These are phyloP conservation scores for Cliona cf. orientalis DNA, from an alignment of 37 sponge, comb jelly and placozoan genomes.

Conservation along the genomic window DNA sequence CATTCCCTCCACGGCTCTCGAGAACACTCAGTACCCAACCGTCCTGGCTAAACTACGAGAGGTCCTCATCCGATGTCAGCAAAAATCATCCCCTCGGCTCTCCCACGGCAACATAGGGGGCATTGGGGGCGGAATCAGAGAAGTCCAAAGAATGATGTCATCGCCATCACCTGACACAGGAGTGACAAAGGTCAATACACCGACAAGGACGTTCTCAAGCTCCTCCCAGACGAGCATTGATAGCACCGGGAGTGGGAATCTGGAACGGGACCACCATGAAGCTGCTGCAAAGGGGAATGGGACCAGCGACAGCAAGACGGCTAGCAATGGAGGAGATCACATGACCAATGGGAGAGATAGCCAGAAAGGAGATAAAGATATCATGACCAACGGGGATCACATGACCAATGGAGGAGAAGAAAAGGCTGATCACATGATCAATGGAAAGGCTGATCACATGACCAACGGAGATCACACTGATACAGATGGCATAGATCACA, in stretches of 20 bases:
- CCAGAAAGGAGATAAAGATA: no score
- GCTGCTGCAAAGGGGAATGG: background rate
- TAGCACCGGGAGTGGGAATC: constrained; percentile 35
- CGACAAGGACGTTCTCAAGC: background rate
- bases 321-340: background rate
- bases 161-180: background rate
- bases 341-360: no score
- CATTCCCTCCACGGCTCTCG: constrained; percentile 33
- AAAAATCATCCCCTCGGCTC: background rate
- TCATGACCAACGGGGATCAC: no score
- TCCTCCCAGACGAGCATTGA: constrained; percentile 45
- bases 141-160: background rate
- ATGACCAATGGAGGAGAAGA: background rate
- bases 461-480: background rate
- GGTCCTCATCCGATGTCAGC: constrained; percentile 15
- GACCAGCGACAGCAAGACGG: background rate
- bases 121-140: background rate
- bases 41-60: constrained; percentile 51
- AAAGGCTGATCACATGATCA: background rate
- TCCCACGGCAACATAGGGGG: no score
- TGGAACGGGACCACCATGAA: background rate
- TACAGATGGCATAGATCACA: background rate
- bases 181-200: background rate
- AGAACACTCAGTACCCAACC: constrained; percentile 14
- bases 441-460: constrained; percentile 12